phyloP scores from a whole-genome alignment of 2,113 vertebrate genomes.

The Rhizomys pruinosus region DNA sequence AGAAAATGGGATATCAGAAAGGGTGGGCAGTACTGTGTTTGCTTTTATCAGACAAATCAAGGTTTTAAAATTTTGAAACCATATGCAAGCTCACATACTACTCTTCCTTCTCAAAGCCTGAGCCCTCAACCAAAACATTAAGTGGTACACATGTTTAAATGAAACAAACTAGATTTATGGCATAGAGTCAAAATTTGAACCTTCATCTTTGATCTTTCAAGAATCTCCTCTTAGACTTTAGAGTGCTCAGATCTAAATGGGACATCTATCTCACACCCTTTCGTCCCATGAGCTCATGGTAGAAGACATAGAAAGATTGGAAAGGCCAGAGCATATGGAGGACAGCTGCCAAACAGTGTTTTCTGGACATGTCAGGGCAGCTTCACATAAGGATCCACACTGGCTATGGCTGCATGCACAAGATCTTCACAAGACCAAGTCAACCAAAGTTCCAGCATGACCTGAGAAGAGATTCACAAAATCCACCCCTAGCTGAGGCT shows the following conservation, averaged over 20 bases:
- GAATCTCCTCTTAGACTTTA: not conserved
- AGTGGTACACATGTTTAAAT: not conserved
- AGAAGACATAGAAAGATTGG: not conserved
- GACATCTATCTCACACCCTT: not conserved
- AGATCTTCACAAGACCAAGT: not conserved
- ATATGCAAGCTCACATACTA: not conserved
- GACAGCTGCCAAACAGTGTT: not conserved
- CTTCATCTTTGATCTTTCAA: conserved; percentile 15
- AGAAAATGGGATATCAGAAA: conserved; percentile 32
- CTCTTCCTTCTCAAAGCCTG: not conserved
- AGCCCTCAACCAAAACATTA: not conserved
- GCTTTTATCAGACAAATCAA: not conserved
- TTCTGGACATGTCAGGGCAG: not conserved
- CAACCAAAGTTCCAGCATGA: not conserved
- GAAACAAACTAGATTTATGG: conserved; percentile 5
- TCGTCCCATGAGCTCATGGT: not conserved
- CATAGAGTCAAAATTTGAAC: conserved; percentile 1
- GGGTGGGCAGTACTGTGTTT: not conserved
- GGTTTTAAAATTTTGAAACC: conserved; percentile 25
- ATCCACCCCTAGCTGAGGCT: not conserved
- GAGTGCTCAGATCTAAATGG: not conserved
- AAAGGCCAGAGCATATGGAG: not conserved
- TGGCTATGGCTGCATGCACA: not conserved
- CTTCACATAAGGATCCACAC: not conserved
- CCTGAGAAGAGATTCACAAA: not conserved